Base-by-base conservation (phyloP, 2,113 vertebrate species). In the Cebidichthys violaceus region DNA sequence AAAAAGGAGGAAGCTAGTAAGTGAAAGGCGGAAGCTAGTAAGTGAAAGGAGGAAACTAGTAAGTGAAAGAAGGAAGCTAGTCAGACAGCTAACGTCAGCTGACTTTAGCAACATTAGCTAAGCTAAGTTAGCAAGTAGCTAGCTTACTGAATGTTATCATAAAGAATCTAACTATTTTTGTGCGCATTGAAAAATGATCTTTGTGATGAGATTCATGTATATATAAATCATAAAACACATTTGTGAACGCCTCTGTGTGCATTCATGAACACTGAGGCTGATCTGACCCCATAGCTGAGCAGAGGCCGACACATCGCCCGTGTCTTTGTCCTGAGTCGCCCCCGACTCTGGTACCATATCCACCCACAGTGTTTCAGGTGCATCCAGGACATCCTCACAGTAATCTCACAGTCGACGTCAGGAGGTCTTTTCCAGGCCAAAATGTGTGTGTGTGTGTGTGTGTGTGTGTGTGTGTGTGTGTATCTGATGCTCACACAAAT, bases 291-390 rank as follows among this genome's bases (percentile, higher is more conserved):
- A 18, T 9, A 22, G 47, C 8, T 20, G 18, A 67, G 17, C 17
- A 61, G 2, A 68, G 1, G n/a, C 33, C 18, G 24, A 35, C 41
- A 17, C 43, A n/a, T n/a, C 20, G 3, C 50, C 37, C 9, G 50
- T 22, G 17, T 57, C n/a, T 64, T 11, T 81, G 68, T 66, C 80
- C 74, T 41, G 37, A 81, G 18, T 10, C 79, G 31, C 60, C 65
- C 73, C 35, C 0, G 4, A 29, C n/a, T 20, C 43, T n/a, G 7
- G 24, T 66, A 10, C 60, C 33, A 59, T 29, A 33, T 76, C 62
- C 77, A 62, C 76, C 61, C 35, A 72, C 72, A 31, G 29, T 27
- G 50, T 70, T 52, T 65, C 59, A 88, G 68, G 72, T 62, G 61
- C 39, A 52, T 17, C 37, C 3, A 65, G 55, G 57, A 59, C 62